phyloP scores from a whole-genome alignment of 2,113 vertebrate species.

The Columbina picui region DNA sequence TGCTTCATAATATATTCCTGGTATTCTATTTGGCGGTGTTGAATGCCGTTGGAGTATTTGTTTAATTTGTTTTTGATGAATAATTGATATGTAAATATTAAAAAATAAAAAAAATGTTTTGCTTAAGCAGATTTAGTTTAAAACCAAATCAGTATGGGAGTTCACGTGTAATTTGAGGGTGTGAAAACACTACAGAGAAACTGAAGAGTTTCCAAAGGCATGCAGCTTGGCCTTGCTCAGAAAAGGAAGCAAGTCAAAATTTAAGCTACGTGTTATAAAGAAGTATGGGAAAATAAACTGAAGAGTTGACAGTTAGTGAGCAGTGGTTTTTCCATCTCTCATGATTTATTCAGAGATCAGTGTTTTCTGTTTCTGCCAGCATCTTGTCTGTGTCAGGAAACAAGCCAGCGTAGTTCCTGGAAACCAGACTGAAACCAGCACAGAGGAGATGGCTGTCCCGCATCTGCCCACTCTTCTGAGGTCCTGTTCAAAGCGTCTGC shows the following conservation, averaged over 20 bases:
- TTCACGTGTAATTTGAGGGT: neutral
- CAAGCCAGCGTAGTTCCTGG: neutral
- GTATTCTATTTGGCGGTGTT: neutral
- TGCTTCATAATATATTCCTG: neutral
- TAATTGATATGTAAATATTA: neutral
- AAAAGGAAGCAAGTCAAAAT: neutral
- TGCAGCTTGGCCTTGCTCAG: neutral
- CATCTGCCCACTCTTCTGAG: neutral
- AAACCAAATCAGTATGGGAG: neutral
- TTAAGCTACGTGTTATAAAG: neutral
- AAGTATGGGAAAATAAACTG: neutral
- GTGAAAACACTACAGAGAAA: neutral
- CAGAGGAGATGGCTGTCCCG: fast-evolving
- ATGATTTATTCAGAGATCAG: neutral
- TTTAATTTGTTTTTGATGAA: neutral
- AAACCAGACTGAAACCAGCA: neutral
- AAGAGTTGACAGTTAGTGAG: neutral
- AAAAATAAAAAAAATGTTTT: neutral
- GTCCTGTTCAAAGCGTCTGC: neutral
- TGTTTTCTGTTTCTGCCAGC: neutral
- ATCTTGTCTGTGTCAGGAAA: neutral
- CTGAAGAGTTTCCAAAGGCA: neutral
- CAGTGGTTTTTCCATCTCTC: neutral
- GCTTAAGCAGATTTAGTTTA: neutral
- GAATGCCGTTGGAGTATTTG: neutral